Evolutionary conservation across 2,797 vertebrate species (phyloP), one percentile per base, ranked within the genome.

Genomic region (Malurus leucopterus): DNA sequence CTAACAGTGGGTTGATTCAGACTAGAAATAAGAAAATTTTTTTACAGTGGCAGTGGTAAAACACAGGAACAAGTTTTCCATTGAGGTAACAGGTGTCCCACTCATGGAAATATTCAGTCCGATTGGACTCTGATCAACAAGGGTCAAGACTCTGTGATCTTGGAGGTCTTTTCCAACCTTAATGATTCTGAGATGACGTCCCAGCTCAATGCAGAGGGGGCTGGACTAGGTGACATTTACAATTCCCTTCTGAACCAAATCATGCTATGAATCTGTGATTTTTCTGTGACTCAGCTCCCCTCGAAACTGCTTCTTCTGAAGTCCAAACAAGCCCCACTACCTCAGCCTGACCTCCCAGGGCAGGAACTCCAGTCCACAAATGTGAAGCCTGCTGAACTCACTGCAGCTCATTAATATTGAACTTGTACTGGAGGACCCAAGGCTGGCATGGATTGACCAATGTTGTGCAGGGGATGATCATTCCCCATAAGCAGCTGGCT

Each of bases 391-490:
- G 47, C 36, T 70, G 41, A 84, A 40, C 26, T 61, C 14, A 30
- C 30, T 65, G 54, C 34, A 58, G 30, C 64, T 77, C 69, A 49
- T 30, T 21, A 30, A 34, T 9, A 67, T 1, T 1, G 1, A 12
- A 51, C 19, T n/a, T 53, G 19, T 30, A 57, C 23, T 20, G 16
- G 4, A 81, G 41, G 34, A 67, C 13, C 29, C 32, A 15, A 58
- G 78, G 53, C 9, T 9, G 36, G n/a, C 12, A 27, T 4, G 3
- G 44, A 47, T 17, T 67, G 59, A 58, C 15, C 29, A 65, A 4
- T 0, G 1, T 22, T 24, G 34, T 46, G n/a, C 38, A 70, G 12
- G 6, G 6, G 3, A 73, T 14, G 16, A 46, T 27, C 0, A 0
- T 5, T 43, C 47, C 49, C 30, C 12, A 59, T 34, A 29, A 63